phyloP scores from a whole-genome alignment of 2,888 invertebrate species.

The Bembecia ichneumoniformis region DNA sequence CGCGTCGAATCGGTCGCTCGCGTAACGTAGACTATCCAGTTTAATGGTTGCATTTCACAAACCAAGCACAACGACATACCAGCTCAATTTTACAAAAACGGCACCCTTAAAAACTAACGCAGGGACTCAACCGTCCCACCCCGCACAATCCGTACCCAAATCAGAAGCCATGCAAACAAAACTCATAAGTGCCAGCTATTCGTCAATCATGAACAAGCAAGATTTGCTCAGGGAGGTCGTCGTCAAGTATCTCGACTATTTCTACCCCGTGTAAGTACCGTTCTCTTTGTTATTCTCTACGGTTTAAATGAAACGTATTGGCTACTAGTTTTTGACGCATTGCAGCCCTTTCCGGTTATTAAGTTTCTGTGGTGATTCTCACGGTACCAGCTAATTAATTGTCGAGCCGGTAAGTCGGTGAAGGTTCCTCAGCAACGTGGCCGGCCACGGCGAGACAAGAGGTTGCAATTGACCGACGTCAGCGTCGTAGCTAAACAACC shows the following conservation, averaged over 20 bases:
- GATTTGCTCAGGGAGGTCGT: constrained; percentile 79
- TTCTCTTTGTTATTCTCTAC: constrained; percentile 20
- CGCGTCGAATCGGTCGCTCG: constrained; percentile 65
- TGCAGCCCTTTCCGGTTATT: constrained; percentile 31
- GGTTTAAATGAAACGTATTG: constrained; percentile 10
- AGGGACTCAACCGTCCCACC: constrained; percentile 48
- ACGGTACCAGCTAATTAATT: constrained; percentile 48
- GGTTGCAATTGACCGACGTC: constrained; percentile 49
- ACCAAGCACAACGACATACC: constrained; percentile 8
- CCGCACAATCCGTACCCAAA: constrained; percentile 34
- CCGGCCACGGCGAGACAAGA: constrained; percentile 47
- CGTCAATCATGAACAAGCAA: constrained; percentile 77
- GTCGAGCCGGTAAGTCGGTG: constrained; percentile 64
- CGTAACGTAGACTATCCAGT: constrained; percentile 32
- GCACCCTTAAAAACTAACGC: constrained; percentile 41
- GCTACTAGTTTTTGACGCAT: constrained; percentile 29
- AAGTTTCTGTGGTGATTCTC: constrained; percentile 43
- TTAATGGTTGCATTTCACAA: constrained; percentile 11
- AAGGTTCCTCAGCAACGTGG: constrained; percentile 60
- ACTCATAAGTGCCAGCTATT: constrained; percentile 74
- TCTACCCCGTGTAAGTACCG: constrained; percentile 78
- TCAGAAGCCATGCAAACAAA: constrained; percentile 70
- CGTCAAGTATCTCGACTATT: constrained; percentile 80
- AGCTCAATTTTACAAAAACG: constrained; percentile 38
- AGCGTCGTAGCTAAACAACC: constrained; percentile 48